Evolutionary conservation across 2,113 vertebrate species (phyloP).

Genomic region (Hassar affinis): DNA sequence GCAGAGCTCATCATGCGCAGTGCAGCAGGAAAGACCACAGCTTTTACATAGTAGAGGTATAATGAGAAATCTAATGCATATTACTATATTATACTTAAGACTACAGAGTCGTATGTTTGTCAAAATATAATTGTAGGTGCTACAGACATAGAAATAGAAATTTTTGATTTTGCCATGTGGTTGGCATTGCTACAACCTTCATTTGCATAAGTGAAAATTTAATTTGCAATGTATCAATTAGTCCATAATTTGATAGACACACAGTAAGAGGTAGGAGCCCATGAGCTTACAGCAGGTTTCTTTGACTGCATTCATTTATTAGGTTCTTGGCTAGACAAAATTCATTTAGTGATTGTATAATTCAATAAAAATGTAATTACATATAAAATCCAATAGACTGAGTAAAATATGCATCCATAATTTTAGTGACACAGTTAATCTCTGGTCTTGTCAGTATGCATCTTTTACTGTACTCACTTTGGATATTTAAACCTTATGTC

Average conservation of each 20-base stretch:
- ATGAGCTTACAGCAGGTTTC: not conserved
- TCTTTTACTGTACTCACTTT: not conserved
- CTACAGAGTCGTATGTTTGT: not conserved
- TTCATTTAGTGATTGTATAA: not conserved
- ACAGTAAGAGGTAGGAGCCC: not conserved
- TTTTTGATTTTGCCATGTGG: not conserved
- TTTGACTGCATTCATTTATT: slow-evolving; percentile 11
- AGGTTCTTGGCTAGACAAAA: not conserved
- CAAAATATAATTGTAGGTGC: not conserved
- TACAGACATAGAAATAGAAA: not conserved
- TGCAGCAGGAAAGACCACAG: not conserved
- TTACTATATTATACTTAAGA: not conserved
- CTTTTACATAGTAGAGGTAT: not conserved
- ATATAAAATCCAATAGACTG: not conserved
- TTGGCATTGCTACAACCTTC: not conserved
- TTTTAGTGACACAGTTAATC: not conserved
- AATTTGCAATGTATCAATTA: not conserved
- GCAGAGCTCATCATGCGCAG: slow-evolving; percentile 25
- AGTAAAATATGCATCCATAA: not conserved
- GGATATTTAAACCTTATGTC: no score
- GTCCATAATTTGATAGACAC: not conserved
- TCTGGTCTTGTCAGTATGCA: not conserved
- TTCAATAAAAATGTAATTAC: not conserved
- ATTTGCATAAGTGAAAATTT: not conserved
- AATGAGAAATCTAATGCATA: not conserved